phyloP scores from a whole-genome alignment of 2,797 vertebrate genomes.

The Nothura maculosa region DNA sequence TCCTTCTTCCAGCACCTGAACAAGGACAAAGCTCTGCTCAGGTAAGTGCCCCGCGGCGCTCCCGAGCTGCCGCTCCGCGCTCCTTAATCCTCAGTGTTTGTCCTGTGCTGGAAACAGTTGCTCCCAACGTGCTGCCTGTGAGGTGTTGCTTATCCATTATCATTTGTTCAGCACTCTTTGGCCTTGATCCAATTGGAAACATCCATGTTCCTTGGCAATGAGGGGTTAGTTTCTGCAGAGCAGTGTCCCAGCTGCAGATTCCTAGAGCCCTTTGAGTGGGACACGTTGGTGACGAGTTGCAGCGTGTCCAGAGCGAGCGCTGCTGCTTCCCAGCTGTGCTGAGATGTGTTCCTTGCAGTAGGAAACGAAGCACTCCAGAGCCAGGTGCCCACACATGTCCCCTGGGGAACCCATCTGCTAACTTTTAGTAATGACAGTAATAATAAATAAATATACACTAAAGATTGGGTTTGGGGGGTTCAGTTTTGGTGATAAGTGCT shows the following conservation, averaged over 20 bases:
- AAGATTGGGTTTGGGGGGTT: not conserved
- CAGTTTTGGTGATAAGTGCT: not conserved
- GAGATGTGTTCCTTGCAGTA: not conserved
- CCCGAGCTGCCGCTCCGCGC: not conserved
- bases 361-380: not conserved
- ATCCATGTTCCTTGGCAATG: not conserved
- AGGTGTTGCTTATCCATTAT: not conserved
- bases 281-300: not conserved
- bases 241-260: not conserved
- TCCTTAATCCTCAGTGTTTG: no score
- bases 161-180: not conserved
- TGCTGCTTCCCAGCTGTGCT: not conserved
- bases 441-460: no score
- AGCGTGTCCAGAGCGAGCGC: not conserved
- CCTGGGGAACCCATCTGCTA: not conserved
- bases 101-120: not conserved
- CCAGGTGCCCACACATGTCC: not conserved
- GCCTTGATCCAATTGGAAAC: not conserved
- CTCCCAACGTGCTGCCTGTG: not conserved
- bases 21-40: conserved; percentile 95
- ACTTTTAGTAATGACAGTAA: no score
- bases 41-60: conserved; percentile 77
- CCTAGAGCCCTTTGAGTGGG: not conserved
- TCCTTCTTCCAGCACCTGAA: conserved; percentile 99
- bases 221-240: not conserved